These are phyloP conservation scores for Blastomussa wellsi DNA, from an alignment of 92 coral and sea anemone species.

Conservation along the genomic window DNA sequence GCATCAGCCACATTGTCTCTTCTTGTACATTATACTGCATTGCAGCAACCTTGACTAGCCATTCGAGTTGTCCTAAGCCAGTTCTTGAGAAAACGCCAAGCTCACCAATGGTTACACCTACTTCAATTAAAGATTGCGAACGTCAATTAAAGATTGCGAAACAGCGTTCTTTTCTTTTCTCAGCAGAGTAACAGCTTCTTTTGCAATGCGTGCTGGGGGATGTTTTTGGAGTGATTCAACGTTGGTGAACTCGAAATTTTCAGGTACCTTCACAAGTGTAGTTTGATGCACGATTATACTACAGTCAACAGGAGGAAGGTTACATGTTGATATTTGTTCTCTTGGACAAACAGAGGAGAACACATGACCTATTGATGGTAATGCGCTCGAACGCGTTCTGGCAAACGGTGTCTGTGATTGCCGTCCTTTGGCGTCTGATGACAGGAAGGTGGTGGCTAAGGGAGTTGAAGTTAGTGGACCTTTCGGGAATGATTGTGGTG, in stretches of 20 bases:
- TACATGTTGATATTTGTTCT: background rate
- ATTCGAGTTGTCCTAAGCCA: background rate
- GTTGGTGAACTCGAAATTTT: background rate
- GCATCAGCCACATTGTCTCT: background rate
- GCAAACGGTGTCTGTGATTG: background rate
- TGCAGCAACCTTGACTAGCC: background rate
- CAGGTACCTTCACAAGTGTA: constrained; percentile 2
- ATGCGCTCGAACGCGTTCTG: background rate
- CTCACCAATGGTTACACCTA: background rate
- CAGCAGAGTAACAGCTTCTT: background rate
- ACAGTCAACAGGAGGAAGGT: constrained; percentile 7
- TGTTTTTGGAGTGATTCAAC: background rate
- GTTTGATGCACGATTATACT: constrained; percentile 2
- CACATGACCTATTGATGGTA: background rate
- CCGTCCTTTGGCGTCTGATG: too few relatives aligned
- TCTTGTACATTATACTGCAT: background rate
- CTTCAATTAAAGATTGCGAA: background rate
- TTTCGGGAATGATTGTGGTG: too few relatives aligned
- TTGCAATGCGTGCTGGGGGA: constrained; percentile 15
- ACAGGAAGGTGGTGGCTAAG: too few relatives aligned
- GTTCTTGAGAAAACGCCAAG: constrained; percentile 1
- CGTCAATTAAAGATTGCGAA: background rate
- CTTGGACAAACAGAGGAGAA: constrained; percentile 18
- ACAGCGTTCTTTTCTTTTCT: constrained; percentile 1
- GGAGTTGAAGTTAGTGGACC: too few relatives aligned